Evolutionary conservation across 2,797 vertebrate species (phyloP), one percentile per base, ranked within the genome.

Genomic region (Lerista edwardsae): DNA sequence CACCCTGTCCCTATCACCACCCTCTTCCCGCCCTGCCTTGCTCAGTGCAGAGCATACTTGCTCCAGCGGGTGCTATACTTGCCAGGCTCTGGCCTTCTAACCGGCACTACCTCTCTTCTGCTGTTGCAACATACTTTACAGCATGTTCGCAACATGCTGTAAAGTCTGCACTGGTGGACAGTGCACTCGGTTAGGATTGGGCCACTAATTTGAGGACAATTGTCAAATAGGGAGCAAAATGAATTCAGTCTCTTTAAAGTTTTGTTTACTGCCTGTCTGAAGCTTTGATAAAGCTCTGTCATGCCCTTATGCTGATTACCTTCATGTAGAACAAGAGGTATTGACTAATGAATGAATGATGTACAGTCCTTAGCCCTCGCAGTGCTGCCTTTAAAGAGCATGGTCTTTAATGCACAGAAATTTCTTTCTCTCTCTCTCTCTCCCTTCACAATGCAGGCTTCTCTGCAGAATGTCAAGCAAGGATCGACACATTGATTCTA

Each of bases 401-500:
- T 71, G 87, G 94, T 91, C 92, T 95, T 94, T 95, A 94, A 95
- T 93, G 89, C 93, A 83, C 80, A 86, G 89, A 91, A 90, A 93
- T 92, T 93, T 91, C 87, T 92, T 88, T 91, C 89, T 90, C 82
- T 87, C 69, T 86, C 82, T 87, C 69, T 90, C 82, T 90, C 71
- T 87, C 7, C 80, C 55, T 69, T 74, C 81, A 79, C n/a, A 36
- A 91, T 93, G 69, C 95, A 99, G 98, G 98, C 98, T 99, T 97
- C 98, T 99, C 97, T 99, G 98, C 98, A 99, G 98, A 98, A 99
- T 99, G 98, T 99, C 98, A 97, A 99, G 97, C 97, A 99, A 99
- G 97, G 99, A 99, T 97, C 99, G 98, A 95, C 99, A 99, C 98
- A 98, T 99, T 97, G 99, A 99, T 96, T 99, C 98, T 88, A 99